Evolutionary conservation across 1,140 invertebrate genomes (phyloP), one percentile per base, ranked within the genome.

Genomic region (Pogonomyrmex barbatus): DNA sequence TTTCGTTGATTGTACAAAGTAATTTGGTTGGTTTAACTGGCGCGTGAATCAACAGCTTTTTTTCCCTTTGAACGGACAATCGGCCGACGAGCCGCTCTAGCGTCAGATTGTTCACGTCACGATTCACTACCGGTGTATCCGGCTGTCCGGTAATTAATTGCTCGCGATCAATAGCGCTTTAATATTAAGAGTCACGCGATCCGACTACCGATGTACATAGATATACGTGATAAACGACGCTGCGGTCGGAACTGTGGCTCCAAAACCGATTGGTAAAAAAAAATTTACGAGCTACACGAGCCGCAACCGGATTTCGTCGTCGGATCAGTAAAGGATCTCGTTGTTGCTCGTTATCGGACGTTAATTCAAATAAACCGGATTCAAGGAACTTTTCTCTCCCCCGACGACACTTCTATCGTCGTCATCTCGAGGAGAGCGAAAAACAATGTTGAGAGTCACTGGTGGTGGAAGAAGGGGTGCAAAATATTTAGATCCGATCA

Each of bases 401-500:
- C 10, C n/a, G 14, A 30, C 30, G 24, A 9, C 6, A 17, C 6
- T 42, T 12, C 14, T 8, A n/a, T 24, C 56, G 24, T 0, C 4
- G 9, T 45, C 47, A 30, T 67, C 17, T 56, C 42, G 24, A 33
- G 67, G 8, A 58, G 33, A 33, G 73, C 0, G 58, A 45, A 63
- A 65, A 63, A 65, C 24, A 65, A 65, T 30, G 50, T 84, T 85
- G 86, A 85, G 86, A 87, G 47, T 73, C 79, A 89, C 86, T 87
- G 24, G 82, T 54, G 63, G 68, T 63, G 39, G 47, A 73, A 73
- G 83, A 83, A 88, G 87, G 93, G 91, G 93, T 91, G 91, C 92
- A 93, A 93, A 94, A 94, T 93, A 93, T 93, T 93, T 93, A 91
- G 90, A 87, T 90, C 90, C 91, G 93, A 94, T 93, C 91, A 92